Conservation (phyloP, 2,113 vertebrate genomes). For the Peromyscus californicus region DNA sequence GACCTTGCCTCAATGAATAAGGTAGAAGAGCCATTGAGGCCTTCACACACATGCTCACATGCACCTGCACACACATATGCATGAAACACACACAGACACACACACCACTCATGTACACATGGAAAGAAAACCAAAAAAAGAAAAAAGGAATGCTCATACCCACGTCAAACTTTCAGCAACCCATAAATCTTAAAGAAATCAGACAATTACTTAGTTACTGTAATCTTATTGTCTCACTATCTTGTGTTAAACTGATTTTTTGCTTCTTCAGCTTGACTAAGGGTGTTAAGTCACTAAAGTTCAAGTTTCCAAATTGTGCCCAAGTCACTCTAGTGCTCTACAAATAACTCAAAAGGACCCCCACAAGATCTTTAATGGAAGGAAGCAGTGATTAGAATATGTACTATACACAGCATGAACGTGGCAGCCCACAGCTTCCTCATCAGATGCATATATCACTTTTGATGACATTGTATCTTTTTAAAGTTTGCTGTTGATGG, state of each 20-base stretch:
- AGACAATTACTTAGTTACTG: neutral
- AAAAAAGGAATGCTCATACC: neutral
- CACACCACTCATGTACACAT: neutral
- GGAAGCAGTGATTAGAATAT: neutral
- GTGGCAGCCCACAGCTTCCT: neutral
- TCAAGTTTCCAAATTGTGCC: neutral
- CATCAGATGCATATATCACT: neutral
- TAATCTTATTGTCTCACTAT: neutral
- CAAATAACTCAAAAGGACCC: neutral
- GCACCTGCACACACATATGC: neutral
- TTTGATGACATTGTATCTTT: neutral
- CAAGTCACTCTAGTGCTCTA: neutral
- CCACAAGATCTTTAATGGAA: neutral
- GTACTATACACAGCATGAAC: neutral
- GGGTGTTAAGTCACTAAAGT: neutral
- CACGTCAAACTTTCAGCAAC: constrained; percentile 1
- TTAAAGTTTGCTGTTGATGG: neutral
- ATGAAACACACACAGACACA: neutral
- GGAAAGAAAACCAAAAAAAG: neutral
- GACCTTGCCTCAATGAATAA: neutral
- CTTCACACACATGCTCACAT: neutral
- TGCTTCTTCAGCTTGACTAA: constrained; percentile 4
- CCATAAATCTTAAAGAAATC: constrained; percentile 7
- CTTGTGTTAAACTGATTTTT: neutral
- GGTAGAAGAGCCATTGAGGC: neutral